A percentile compares a stretch with the other conserved stretches of the same genome.
phyloP scores from a whole-genome alignment of 1,140 invertebrate genomes.

The Ceratosolen solmsi region DNA sequence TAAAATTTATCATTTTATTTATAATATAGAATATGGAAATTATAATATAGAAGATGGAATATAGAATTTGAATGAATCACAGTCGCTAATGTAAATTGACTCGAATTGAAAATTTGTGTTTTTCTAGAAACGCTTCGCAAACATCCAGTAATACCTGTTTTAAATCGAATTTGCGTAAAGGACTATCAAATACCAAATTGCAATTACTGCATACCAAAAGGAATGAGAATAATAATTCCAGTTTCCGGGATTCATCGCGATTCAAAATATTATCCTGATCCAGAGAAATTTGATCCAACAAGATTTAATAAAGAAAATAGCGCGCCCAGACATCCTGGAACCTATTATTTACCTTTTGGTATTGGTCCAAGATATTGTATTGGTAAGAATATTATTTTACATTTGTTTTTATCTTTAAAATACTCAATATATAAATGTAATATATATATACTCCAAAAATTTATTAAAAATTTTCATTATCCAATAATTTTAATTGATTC shows the following conservation, averaged over 20 bases:
- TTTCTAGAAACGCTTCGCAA: slow-evolving; percentile 68
- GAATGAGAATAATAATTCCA: slow-evolving; percentile 58
- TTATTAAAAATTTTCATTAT: too few species aligned
- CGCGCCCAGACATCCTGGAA: slow-evolving; percentile 64
- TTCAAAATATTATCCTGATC: slow-evolving; percentile 74
- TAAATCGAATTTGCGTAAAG: slow-evolving; percentile 66
- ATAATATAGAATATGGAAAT: too few species aligned
- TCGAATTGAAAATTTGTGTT: background rate
- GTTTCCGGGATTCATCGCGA: slow-evolving; percentile 64
- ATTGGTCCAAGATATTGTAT: slow-evolving; percentile 77
- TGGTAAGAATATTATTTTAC: slow-evolving; percentile 51
- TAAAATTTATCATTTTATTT: too few species aligned
- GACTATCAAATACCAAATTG: slow-evolving; percentile 66
- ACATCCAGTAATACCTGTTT: slow-evolving; percentile 67
- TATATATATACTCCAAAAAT: background rate
- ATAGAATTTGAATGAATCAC: too few species aligned
- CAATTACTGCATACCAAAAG: slow-evolving; percentile 57
- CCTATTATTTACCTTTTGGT: slow-evolving; percentile 75
- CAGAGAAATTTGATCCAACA: slow-evolving; percentile 77
- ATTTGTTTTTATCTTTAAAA: too few species aligned
- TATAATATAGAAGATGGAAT: too few species aligned
- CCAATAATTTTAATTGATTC: too few species aligned
- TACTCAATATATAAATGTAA: too few species aligned
- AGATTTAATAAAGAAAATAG: slow-evolving; percentile 73
- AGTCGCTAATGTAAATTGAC: too few species aligned